phyloP scores from a whole-genome alignment of 1,140 invertebrate species.

The Ceratosolen fusciceps region DNA sequence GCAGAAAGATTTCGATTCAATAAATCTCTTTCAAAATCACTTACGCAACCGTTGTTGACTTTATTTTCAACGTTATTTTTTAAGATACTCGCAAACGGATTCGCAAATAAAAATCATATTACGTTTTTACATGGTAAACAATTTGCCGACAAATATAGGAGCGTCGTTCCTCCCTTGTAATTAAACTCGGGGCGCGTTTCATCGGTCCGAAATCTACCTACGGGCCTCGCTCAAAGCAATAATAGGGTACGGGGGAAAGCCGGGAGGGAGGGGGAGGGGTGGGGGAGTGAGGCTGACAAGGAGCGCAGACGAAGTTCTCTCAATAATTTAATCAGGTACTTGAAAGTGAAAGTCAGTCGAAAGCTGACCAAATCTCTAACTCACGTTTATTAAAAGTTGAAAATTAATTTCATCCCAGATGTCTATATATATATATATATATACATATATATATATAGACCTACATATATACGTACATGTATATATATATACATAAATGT shows the following conservation, averaged over 20 bases:
- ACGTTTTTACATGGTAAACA: constrained; percentile 18
- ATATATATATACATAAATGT: no score
- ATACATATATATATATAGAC: no score
- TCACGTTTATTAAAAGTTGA: constrained; percentile 67
- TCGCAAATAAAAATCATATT: constrained; percentile 21
- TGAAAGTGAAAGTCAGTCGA: constrained; percentile 59
- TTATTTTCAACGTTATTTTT: no score
- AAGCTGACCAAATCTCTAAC: constrained; percentile 55
- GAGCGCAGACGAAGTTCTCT: constrained; percentile 58
- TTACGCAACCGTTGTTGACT: no score
- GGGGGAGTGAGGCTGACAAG: constrained; percentile 8
- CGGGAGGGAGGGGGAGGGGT: constrained; percentile 34
- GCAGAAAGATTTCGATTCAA: no score
- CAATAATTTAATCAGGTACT: constrained; percentile 62
- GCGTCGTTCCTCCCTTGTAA: background rate
- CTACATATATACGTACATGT: no score
- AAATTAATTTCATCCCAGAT: constrained; percentile 63
- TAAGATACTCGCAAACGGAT: no score
- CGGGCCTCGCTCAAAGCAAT: constrained; percentile 18
- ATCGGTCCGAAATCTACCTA: constrained; percentile 27
- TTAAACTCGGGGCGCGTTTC: constrained; percentile 36
- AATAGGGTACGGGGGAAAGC: background rate
- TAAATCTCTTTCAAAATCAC: no score
- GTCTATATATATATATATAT: constrained; percentile 7
- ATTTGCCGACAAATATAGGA: constrained; percentile 6